A percentile compares a stretch with the other conserved stretches of the same genome.
phyloP scores from a whole-genome alignment of 2,888 invertebrate genomes.

The Cephus runcator region DNA sequence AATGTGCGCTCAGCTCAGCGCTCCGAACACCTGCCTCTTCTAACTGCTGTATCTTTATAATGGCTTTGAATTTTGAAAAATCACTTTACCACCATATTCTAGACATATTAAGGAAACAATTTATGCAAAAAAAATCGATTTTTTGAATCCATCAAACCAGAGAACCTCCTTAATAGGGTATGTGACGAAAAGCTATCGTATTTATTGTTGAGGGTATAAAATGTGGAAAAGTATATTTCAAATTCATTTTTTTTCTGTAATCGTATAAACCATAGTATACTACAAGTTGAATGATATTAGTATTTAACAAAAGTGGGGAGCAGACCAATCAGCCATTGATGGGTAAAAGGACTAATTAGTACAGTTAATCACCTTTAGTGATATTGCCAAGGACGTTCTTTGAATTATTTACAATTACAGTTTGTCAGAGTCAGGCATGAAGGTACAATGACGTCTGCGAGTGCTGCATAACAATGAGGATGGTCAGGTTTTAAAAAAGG shows the following conservation, averaged over 20 bases:
- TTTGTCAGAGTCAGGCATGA: neutral
- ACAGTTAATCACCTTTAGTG: neutral
- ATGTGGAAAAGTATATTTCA: neutral
- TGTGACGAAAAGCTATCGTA: neutral
- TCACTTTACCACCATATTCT: too few species aligned
- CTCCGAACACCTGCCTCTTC: too few species aligned
- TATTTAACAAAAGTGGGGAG: neutral
- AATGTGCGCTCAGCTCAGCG: too few species aligned
- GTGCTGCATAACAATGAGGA: neutral
- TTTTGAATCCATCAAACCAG: too few species aligned
- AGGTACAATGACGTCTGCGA: neutral
- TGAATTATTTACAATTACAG: slow-evolving; percentile 2
- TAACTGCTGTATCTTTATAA: too few species aligned
- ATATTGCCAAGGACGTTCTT: neutral
- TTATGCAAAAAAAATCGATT: too few species aligned
- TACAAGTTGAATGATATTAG: neutral
- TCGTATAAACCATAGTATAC: neutral
- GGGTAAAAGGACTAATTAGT: neutral
- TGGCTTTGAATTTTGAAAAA: too few species aligned
- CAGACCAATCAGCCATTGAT: neutral
- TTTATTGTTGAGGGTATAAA: neutral
- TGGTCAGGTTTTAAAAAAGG: neutral
- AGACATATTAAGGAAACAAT: too few species aligned
- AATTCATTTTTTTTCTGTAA: neutral
- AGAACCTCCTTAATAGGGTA: too few species aligned